Base-by-base conservation (phyloP, 2,113 vertebrate genomes). In the Cinclus cinclus region DNA sequence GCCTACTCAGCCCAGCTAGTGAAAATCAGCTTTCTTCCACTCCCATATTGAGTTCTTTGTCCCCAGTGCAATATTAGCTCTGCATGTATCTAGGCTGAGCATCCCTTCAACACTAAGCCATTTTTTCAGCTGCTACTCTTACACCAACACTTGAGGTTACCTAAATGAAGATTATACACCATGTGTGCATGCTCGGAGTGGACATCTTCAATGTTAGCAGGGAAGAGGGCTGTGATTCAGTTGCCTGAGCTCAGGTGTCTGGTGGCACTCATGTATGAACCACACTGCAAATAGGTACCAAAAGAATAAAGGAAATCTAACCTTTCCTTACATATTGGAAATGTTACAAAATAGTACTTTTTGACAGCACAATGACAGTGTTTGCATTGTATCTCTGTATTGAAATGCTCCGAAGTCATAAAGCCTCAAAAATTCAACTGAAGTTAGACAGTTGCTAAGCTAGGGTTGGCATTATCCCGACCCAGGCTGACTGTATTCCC, bases 391-490 rank as follows among this genome's bases (percentile, higher is more conserved):
- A 16, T 65, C 42, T 63, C 64, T 0, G 4, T 33, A 39, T 5
- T 91, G 35, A 87, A 91, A 91, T 35, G 47, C 42, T 81, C 56
- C 42, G 44, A 93, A 92, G 65, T 63, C 77, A 78, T 39, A 94
- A 95, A 89, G 15, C 64, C 39, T 94, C 56, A 92, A 84, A 92
- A 95, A 92, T 47, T 74, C 76, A 77, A 17, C 49, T 46, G 31
- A 76, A 90, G 83, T 60, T 95, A 83, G 71, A 80, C 63, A 90
- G 79, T 83, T 94, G 63, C 63, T 89, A 89, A 77, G 68, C 44
- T 80, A 60, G 83, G 71, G 58, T 10, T 81, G 56, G 69, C 60
- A 92, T 70, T 55, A 47, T n/a, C 52, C 27, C 82, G 90, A 71
- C 89, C 84, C 62, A 67, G 84, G 39, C 58, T 78, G 52, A 53